Percentiles rank a stretch among this genome's conserved stretches.
phyloP scores from a whole-genome alignment of 2,888 invertebrate genomes.

The Drosophila neotestacea region DNA sequence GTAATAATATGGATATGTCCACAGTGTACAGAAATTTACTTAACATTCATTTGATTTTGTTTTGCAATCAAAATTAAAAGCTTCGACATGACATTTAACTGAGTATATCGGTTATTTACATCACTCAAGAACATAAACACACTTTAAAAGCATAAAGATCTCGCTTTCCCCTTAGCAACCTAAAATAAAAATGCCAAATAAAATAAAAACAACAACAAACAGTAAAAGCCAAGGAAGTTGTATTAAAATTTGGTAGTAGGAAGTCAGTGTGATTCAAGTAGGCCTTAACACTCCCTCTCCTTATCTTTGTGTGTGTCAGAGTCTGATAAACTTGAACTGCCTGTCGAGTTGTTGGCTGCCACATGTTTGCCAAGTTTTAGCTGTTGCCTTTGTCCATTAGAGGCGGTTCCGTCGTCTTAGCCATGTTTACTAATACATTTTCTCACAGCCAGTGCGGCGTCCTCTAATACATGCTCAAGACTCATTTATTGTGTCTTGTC shows the following conservation, averaged over 20 bases:
- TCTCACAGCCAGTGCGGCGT: constrained; percentile 32
- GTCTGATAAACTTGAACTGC: constrained; percentile 28
- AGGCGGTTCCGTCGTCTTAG: constrained; percentile 32
- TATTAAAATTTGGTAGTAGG: constrained; percentile 7
- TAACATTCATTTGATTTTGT: no score
- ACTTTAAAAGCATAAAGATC: constrained; percentile 21
- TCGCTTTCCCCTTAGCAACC: background rate
- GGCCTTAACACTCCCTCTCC: background rate
- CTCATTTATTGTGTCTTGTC: constrained; percentile 48
- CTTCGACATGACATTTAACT: background rate
- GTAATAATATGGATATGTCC: no score
- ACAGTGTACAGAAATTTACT: no score
- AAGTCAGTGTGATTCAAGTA: constrained; percentile 5
- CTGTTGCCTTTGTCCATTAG: constrained; percentile 55
- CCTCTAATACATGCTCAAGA: constrained; percentile 29
- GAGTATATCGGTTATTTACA: constrained; percentile 1
- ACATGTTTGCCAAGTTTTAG: constrained; percentile 27
- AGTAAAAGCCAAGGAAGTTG: constrained; percentile 45
- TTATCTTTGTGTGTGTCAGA: background rate
- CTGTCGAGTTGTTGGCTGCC: constrained; percentile 15
- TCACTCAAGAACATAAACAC: constrained; percentile 13
- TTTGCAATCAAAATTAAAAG: background rate
- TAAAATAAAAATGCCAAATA: constrained; percentile 9
- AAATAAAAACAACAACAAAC: constrained; percentile 23
- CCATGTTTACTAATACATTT: constrained; percentile 58